phyloP scores from a whole-genome alignment of 2,888 invertebrate species.

The Morpho helenor region DNA sequence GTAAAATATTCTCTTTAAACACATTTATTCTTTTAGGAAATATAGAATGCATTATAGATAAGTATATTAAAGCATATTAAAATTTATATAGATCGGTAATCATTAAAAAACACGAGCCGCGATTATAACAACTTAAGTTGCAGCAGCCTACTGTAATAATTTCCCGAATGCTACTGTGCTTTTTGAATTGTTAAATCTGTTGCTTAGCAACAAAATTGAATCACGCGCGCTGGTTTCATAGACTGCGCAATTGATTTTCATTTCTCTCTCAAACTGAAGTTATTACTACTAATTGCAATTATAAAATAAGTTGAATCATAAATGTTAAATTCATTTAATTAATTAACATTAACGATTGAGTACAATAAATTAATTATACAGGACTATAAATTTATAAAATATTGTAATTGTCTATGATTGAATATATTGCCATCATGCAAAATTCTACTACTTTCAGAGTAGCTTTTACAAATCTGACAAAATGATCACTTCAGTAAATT shows the following conservation, averaged over 20 bases:
- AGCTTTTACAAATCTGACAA: background rate
- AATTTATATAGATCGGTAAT: background rate
- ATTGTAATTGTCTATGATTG: background rate
- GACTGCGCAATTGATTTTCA: background rate
- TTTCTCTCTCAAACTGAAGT: background rate
- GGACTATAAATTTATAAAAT: too few species aligned
- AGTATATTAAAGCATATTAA: background rate
- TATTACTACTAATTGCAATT: background rate
- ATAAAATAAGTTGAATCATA: background rate
- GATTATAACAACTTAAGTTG: background rate
- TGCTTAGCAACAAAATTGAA: constrained; percentile 71
- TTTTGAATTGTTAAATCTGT: constrained; percentile 47
- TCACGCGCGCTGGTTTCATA: constrained; percentile 49
- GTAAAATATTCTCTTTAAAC: background rate
- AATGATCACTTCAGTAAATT: too few species aligned
- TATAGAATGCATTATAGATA: background rate
- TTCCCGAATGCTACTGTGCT: constrained; percentile 47
- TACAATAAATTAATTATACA: background rate
- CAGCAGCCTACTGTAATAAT: constrained; percentile 14
- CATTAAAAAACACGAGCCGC: too few species aligned
- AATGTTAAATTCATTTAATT: background rate
- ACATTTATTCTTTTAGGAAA: background rate
- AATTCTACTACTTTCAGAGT: background rate
- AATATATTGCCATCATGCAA: background rate
- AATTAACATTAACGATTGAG: background rate